Conservation (phyloP, 2,113 vertebrate genomes). For the Agelaius tricolor region DNA sequence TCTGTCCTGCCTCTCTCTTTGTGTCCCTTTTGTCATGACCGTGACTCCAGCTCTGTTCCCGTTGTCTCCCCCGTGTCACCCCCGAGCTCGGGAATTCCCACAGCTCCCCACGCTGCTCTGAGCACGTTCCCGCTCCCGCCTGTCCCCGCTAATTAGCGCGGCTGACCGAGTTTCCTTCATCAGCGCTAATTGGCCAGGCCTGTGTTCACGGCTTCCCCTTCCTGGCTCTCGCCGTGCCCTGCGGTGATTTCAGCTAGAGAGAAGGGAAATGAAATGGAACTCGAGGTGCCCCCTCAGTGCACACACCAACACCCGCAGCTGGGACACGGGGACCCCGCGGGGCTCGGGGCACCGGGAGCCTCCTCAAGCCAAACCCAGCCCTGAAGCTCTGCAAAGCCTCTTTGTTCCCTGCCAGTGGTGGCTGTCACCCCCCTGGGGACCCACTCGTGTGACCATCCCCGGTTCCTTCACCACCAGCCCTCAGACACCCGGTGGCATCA, state of each 20-base stretch:
- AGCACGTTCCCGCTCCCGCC: neutral
- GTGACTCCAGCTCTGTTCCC: neutral
- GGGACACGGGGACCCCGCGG: neutral
- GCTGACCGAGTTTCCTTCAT: slow-evolving; percentile 1
- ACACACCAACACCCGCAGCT: neutral
- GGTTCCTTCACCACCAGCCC: neutral
- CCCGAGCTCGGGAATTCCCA: neutral
- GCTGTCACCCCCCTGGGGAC: fast-evolving
- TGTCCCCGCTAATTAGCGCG: neutral
- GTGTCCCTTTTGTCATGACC: neutral
- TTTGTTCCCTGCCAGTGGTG: neutral
- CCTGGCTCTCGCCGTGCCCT: neutral
- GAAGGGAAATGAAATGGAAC: neutral
- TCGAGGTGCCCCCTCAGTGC: fast-evolving
- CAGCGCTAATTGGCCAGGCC: neutral
- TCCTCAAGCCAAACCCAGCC: neutral
- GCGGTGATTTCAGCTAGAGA: neutral
- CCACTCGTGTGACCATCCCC: fast-evolving
- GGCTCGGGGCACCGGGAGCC: neutral
- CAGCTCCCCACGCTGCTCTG: neutral
- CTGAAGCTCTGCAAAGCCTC: neutral
- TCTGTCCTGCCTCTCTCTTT: neutral
- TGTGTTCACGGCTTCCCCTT: neutral
- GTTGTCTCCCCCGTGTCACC: neutral
- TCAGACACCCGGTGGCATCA: fast-evolving